Conservation (phyloP, 2,113 vertebrate genomes). For the Pterocles burchelli region DNA sequence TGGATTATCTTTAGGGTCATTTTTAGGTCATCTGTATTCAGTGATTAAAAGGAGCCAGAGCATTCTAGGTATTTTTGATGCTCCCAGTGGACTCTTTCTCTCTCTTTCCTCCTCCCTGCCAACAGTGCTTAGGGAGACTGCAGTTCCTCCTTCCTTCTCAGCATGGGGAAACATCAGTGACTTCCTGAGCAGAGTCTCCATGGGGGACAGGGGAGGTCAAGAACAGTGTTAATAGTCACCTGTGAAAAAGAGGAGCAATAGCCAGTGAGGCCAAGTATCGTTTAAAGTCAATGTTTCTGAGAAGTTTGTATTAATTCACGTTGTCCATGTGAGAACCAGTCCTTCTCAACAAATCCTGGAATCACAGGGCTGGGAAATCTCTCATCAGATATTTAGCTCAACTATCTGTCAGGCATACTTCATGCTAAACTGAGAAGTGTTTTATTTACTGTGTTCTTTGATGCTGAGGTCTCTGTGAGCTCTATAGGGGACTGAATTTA, state of each 20-base stretch:
- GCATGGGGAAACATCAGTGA: conserved; percentile 47
- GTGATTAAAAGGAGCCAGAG: not conserved
- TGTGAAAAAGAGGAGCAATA: not conserved
- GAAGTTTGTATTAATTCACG: not conserved
- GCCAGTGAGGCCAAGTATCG: not conserved
- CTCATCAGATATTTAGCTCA: not conserved
- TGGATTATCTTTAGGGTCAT: not conserved
- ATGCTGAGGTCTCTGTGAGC: not conserved
- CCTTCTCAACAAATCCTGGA: not conserved
- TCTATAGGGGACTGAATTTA: not conserved
- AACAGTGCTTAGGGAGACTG: not conserved
- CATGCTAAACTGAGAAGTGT: not conserved
- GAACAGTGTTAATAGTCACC: conserved; percentile 44
- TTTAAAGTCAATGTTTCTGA: not conserved
- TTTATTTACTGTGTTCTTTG: not conserved
- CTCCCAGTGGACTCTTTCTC: not conserved
- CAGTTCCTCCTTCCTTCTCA: not conserved
- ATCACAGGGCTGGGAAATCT: not conserved
- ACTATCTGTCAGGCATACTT: not conserved
- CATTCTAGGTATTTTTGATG: not conserved
- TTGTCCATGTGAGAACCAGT: not conserved
- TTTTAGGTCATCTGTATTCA: conserved; percentile 8
- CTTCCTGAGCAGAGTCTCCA: not conserved
- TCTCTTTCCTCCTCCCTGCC: not conserved
- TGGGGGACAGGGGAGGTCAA: conserved; percentile 37